Evolutionary conservation across 1,140 invertebrate species (phyloP).

Genomic region (Ditylenchus dipsaci): DNA sequence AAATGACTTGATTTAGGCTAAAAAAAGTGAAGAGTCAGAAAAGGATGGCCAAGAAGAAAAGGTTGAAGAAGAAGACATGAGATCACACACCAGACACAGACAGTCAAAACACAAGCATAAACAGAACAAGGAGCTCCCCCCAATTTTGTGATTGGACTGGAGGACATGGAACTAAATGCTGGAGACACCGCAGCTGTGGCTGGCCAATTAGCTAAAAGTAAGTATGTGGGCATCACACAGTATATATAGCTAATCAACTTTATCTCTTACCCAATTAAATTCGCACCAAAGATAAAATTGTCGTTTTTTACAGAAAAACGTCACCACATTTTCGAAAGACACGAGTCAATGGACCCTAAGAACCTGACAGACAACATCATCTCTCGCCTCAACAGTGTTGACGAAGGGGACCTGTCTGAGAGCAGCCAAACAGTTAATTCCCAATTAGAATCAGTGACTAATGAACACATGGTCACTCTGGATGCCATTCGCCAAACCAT

Average conservation of each 20-base stretch:
- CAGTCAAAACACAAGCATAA: slow-evolving; percentile 1
- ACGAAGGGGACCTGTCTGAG: neutral
- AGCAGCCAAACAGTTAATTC: neutral
- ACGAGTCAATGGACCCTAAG: neutral
- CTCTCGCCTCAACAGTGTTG: neutral
- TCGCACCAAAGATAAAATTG: too few species aligned
- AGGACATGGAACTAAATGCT: slow-evolving; percentile 52
- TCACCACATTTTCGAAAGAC: neutral
- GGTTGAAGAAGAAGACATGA: neutral
- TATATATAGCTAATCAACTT: neutral
- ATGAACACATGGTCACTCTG: neutral
- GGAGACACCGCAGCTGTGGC: slow-evolving; percentile 51
- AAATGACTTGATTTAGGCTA: too few species aligned
- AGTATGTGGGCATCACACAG: neutral
- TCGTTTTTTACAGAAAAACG: neutral
- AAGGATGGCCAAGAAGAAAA: too few species aligned
- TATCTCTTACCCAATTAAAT: too few species aligned
- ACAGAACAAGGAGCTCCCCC: slow-evolving; percentile 49
- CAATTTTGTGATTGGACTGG: slow-evolving; percentile 45
- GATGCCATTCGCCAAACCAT: neutral
- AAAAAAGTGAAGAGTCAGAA: too few species aligned
- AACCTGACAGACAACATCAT: neutral
- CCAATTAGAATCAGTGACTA: too few species aligned
- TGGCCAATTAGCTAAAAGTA: slow-evolving; percentile 40
- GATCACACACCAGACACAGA: slow-evolving; percentile 15